Evolutionary conservation across 1,140 invertebrate species (phyloP).

Genomic region (Anastatus disparis): DNA sequence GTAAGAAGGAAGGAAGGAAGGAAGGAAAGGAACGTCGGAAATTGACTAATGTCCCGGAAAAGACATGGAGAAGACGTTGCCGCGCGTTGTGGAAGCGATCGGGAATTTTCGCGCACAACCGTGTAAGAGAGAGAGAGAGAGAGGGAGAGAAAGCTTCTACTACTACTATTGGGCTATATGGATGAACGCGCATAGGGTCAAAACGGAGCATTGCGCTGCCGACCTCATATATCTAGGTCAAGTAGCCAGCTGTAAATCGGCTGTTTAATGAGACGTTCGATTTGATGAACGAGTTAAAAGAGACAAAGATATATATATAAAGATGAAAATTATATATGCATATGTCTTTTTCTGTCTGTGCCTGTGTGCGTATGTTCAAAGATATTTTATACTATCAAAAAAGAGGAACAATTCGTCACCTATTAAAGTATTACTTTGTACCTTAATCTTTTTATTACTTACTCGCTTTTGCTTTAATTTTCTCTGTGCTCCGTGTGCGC

Average conservation of each 20-base stretch:
- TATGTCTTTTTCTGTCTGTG: too few relatives aligned
- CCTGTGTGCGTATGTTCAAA: too few relatives aligned
- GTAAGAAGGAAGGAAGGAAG: neutral
- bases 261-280: constrained; percentile 52
- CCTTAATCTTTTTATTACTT: neutral
- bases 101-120: constrained; percentile 2
- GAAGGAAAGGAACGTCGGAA: neutral
- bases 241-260: constrained; percentile 50
- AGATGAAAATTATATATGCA: neutral
- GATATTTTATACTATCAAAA: too few relatives aligned
- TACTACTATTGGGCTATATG: neutral
- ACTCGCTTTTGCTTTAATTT: neutral
- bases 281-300: neutral
- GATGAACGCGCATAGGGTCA: neutral
- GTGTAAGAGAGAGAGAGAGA: too few relatives aligned
- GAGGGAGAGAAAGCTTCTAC: too few relatives aligned
- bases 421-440: neutral
- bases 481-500: neutral
- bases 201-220: neutral
- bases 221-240: constrained; percentile 52
- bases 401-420: neutral
- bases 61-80: constrained; percentile 39
- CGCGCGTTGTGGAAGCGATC: constrained; percentile 22
- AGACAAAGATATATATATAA: neutral
- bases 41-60: constrained; percentile 45